Evolutionary conservation across 1,140 invertebrate species (phyloP).

Genomic region (Scaptomyza graminum): DNA sequence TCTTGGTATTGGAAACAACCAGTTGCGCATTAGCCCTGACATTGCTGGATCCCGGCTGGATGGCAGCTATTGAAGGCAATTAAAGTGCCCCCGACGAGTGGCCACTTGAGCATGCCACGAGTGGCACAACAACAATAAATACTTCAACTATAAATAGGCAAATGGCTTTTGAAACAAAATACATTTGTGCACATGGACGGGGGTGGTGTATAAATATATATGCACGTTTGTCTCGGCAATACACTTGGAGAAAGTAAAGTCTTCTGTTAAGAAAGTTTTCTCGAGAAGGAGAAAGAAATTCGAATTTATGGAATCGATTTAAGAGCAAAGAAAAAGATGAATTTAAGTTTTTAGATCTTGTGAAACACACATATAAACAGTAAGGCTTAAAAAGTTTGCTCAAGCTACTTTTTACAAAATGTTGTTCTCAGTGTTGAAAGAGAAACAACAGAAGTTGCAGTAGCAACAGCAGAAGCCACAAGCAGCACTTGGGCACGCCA

Average conservation of each 20-base stretch:
- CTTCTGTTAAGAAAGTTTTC: too few species aligned
- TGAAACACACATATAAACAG: too few species aligned
- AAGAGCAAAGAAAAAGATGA: too few species aligned
- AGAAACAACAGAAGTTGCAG: slow-evolving; percentile 28
- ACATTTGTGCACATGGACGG: slow-evolving; percentile 18
- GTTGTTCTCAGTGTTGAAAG: background rate
- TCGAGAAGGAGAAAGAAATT: too few species aligned
- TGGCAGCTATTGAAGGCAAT: slow-evolving; percentile 49
- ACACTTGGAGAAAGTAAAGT: background rate
- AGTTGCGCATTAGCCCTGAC: slow-evolving; percentile 73
- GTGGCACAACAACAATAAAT: slow-evolving; percentile 79
- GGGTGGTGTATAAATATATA: slow-evolving; percentile 25
- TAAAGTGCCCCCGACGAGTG: slow-evolving; percentile 70
- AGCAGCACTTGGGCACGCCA: slow-evolving; percentile 52
- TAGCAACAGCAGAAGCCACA: slow-evolving; percentile 22
- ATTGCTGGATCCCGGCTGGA: slow-evolving; percentile 43
- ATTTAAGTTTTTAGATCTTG: too few species aligned
- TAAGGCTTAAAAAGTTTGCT: too few species aligned
- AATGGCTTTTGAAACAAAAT: slow-evolving; percentile 76
- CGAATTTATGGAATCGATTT: too few species aligned
- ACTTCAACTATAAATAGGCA: slow-evolving; percentile 82
- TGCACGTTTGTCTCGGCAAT: slow-evolving; percentile 5
- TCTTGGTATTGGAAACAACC: slow-evolving; percentile 42
- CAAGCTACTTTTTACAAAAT: background rate
- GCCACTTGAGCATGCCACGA: slow-evolving; percentile 78